A percentile compares a stretch with the other conserved stretches of the same genome.
Conservation (phyloP, 2,113 vertebrate genomes). For the Pollachius pollachius region DNA sequence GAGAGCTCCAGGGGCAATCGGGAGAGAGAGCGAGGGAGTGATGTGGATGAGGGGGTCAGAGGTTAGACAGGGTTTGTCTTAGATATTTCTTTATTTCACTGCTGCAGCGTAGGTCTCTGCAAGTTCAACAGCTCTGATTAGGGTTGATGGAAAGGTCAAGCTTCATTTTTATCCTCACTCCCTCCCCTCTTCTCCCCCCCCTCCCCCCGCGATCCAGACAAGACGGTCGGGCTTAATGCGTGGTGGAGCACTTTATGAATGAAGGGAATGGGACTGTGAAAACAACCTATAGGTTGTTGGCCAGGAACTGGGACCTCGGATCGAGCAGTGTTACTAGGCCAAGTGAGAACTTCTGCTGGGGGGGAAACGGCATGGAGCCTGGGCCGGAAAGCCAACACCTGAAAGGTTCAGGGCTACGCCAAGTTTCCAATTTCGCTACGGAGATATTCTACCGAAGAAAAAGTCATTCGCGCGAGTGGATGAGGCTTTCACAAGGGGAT, state of each 20-base stretch:
- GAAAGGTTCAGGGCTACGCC: too few species aligned
- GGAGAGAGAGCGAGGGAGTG: background rate
- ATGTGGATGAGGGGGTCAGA: background rate
- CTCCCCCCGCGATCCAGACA: background rate
- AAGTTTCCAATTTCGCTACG: too few species aligned
- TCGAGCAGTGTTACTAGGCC: too few species aligned
- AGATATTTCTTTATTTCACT: background rate
- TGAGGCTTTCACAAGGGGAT: too few species aligned
- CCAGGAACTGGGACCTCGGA: too few species aligned
- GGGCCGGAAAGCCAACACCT: too few species aligned
- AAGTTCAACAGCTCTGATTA: slow-evolving; percentile 38
- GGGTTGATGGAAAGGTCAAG: slow-evolving; percentile 37
- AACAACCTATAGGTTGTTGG: too few species aligned
- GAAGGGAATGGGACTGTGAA: too few species aligned
- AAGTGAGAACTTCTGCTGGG: too few species aligned
- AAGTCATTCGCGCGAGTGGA: too few species aligned
- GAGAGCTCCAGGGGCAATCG: background rate
- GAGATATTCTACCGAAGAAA: too few species aligned
- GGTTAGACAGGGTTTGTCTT: background rate
- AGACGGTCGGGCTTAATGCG: background rate
- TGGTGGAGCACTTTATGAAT: background rate
- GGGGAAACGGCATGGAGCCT: too few species aligned
- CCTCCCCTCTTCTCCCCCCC: background rate
- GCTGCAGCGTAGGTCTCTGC: slow-evolving; percentile 7
- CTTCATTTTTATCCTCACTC: background rate